Conservation (phyloP, 2,797 vertebrate species). For the Pseudochromis fuscus region DNA sequence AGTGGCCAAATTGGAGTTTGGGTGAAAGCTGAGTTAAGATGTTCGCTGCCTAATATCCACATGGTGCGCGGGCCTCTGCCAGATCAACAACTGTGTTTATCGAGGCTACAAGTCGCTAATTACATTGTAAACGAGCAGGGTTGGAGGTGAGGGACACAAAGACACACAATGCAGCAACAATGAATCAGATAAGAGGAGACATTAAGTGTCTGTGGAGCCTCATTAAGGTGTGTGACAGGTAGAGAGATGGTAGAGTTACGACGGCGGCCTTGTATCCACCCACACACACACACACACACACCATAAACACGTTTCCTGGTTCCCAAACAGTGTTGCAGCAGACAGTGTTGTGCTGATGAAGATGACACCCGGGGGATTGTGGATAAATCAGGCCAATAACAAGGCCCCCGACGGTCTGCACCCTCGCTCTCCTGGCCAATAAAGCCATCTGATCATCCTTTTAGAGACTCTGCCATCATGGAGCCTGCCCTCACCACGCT, state of each 20-base stretch:
- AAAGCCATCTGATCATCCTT: slow-evolving; percentile 81
- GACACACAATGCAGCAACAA: slow-evolving; percentile 37
- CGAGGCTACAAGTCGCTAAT: slow-evolving; percentile 58
- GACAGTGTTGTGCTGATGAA: slow-evolving; percentile 54
- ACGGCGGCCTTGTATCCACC: not conserved
- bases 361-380: slow-evolving; percentile 75
- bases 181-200: slow-evolving; percentile 42
- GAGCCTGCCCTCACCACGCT: slow-evolving; percentile 43
- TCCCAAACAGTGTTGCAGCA: slow-evolving; percentile 52
- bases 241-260: slow-evolving; percentile 34
- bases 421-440: slow-evolving; percentile 65
- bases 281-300: slow-evolving; percentile 21
- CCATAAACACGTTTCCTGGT: slow-evolving; percentile 39
- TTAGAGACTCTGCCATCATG: slow-evolving; percentile 73
- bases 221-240: slow-evolving; percentile 66
- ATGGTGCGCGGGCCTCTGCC: slow-evolving; percentile 31
- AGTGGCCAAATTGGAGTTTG: slow-evolving; percentile 29
- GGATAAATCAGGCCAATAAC: slow-evolving; percentile 84
- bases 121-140: slow-evolving; percentile 14
- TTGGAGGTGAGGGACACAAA: slow-evolving; percentile 23
- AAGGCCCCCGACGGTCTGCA: slow-evolving; percentile 63
- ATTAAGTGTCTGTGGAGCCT: slow-evolving; percentile 52
- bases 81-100: slow-evolving; percentile 68
- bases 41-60: slow-evolving; percentile 34
- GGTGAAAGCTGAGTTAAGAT: slow-evolving; percentile 33